These are phyloP conservation scores for Drosophila sechellia DNA, from an alignment of 1,140 invertebrate genomes.

Conservation along the genomic window DNA sequence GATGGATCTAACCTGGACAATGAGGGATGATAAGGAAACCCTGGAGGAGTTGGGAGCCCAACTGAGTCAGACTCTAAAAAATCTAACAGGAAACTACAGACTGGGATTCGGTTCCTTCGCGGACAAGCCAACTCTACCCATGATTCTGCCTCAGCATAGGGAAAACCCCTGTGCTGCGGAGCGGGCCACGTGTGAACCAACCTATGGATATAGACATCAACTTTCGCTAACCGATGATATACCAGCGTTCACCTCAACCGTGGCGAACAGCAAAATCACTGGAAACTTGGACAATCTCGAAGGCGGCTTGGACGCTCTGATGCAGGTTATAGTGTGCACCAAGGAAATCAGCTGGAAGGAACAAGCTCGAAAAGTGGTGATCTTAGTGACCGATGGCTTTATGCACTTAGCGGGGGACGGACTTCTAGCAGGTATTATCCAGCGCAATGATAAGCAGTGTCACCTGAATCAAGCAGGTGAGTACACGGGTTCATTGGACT, in stretches of 20 bases:
- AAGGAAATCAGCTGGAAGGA: slow-evolving; percentile 88
- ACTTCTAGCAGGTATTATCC: slow-evolving; percentile 85
- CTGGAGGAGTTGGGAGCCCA: slow-evolving; percentile 90
- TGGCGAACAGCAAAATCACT: slow-evolving; percentile 90
- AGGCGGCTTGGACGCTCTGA: slow-evolving; percentile 99
- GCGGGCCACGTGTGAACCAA: slow-evolving; percentile 86
- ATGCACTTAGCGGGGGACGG: slow-evolving; percentile 89
- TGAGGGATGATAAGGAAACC: slow-evolving; percentile 94
- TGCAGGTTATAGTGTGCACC: slow-evolving; percentile 97
- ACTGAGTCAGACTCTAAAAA: slow-evolving; percentile 87
- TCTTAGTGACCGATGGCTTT: slow-evolving; percentile 87
- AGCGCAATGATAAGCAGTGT: slow-evolving; percentile 86
- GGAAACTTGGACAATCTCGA: slow-evolving; percentile 99
- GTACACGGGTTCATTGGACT: slow-evolving; percentile 85
- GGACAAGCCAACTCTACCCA: slow-evolving; percentile 92
- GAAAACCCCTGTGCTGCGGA: slow-evolving; percentile 86
- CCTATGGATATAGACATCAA: slow-evolving; percentile 90
- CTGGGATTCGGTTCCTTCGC: slow-evolving; percentile 94
- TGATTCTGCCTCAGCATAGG: slow-evolving; percentile 86
- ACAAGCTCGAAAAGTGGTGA: slow-evolving; percentile 87
- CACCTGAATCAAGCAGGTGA: slow-evolving; percentile 86
- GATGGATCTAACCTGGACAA: slow-evolving; percentile 96
- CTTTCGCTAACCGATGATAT: slow-evolving; percentile 87
- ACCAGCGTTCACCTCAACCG: slow-evolving; percentile 86
- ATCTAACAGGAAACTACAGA: slow-evolving; percentile 93